Base-by-base conservation (phyloP, 2,888 invertebrate genomes). In the Sminthurinus aureus region DNA sequence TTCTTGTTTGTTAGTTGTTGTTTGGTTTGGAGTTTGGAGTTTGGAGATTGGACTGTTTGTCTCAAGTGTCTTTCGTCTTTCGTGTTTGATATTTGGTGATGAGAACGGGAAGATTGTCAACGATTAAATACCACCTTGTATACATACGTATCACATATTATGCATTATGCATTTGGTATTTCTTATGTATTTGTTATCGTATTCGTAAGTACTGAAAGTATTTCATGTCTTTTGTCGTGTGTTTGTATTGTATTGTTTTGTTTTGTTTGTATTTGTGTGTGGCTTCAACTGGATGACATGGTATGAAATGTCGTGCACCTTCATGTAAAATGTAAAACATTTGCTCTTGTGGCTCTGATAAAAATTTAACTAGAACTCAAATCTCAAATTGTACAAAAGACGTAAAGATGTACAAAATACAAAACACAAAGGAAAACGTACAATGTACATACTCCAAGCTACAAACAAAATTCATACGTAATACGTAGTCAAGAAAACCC, bases 301-400 rank as follows among this genome's bases (percentile, higher is more conserved):
- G 71, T 71, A 24, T 71, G 24, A 71, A 71, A 71, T 71, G 71
- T 71, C 71, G 71, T 71, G 71, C 71, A 71, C 22, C 15, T 24
- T 24, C 71, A 71, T 38, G 38, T 38, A 38, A 38, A 38, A 38
- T 38, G 3, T 38, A 38, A 38, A 38, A 38, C 38, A 38, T 38
- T 38, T 38, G 3, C 6, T 38, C 3, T 38, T 38, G 38, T 38
- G 6, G 38, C 38, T 38, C 38, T 6, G 38, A 38, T 38, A 38
- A 38, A 38, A 38, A 38, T 38, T 6, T 6, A 6, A 38, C 38
- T 38, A 38, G 38, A 38, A 38, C 38, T 38, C 11, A 12, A 58
- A 58, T 12, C 15, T 58, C 58, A 58, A 58, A 15, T 58, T 58
- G 15, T n/a, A n/a, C n/a, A n/a, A n/a, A n/a, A n/a, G n/a, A n/a